Evolutionary conservation across 2,113 vertebrate genomes (phyloP), one percentile per base, ranked within the genome.

Genomic region (Isichthys henryi): DNA sequence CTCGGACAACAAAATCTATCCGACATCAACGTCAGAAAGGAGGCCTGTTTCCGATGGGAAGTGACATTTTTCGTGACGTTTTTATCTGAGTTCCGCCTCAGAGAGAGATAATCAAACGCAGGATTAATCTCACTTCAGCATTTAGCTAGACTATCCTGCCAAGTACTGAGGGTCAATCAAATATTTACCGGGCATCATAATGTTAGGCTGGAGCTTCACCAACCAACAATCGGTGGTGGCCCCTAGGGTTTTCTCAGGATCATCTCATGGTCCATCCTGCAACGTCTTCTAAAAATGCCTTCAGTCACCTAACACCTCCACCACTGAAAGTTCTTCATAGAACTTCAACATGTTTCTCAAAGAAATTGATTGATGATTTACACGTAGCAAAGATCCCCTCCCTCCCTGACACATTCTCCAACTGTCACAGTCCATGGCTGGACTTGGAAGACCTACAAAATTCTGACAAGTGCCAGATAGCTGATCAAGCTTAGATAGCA

Each of bases 311-410:
- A 21, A 86, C 46, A n/a, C 83, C 23, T 50, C 15, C 3, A 46
- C 46, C 45, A 8, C 8, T 45, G 10, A 66, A 27, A 3, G n/a
- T n/a, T 66, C 45, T 85, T 39, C 50, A 52, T 13, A 85, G 46
- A 27, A 66, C 17, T 35, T 88, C 31, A 77, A 27, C 46, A 15
- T 9, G 15, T 86, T 70, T 39, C 48, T 82, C 4, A 2, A 88
- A 45, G 77, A 46, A 50, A 58, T 45, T 86, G 70, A 88, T 82
- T 31, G 23, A 45, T 88, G 89, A 87, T 43, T 88, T 88, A 50
- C 39, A 21, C 11, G 21, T 27, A 90, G 87, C 74, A 43, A 48
- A 5, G 17, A 62, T 86, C 70, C 50, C 48, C 62, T 90, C n/a
- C 43, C 66, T 90, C 39, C n/a, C 66, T 3, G 17, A 56, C 15